Conservation (phyloP, 2,797 vertebrate genomes). For the Crenuchus spilurus region DNA sequence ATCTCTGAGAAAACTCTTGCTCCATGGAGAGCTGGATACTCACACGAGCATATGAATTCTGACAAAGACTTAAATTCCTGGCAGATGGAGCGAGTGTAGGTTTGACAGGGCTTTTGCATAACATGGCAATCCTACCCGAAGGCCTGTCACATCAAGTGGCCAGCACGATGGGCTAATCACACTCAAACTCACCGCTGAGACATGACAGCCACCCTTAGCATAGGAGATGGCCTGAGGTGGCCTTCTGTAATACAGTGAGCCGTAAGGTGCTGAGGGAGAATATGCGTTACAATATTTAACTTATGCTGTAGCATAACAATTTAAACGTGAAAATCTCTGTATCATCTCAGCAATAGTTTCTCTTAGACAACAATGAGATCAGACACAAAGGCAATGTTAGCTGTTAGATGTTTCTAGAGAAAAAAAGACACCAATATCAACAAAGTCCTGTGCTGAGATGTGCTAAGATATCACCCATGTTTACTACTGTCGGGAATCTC, state of each 20-base stretch:
- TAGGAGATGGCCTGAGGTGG: not conserved
- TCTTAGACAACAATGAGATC: no score
- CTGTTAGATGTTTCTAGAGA: no score
- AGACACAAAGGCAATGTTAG: no score
- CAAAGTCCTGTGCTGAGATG: no score
- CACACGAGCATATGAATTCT: slow-evolving; percentile 72
- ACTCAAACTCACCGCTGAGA: not conserved
- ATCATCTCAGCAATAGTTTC: no score
- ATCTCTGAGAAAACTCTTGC: not conserved
- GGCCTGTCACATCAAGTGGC: slow-evolving; percentile 13
- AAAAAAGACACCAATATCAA: no score
- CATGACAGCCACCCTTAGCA: not conserved
- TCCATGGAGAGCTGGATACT: slow-evolving; percentile 31
- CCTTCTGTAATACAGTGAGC: not conserved
- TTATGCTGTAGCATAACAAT: no score
- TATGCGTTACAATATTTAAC: not conserved
- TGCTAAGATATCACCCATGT: no score
- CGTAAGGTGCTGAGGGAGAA: not conserved
- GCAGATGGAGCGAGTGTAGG: slow-evolving; percentile 67
- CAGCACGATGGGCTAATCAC: not conserved
- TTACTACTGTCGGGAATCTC: no score
- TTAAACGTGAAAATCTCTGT: no score
- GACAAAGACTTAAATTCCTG: slow-evolving; percentile 66
- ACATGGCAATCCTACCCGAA: slow-evolving; percentile 6
- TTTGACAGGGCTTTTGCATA: slow-evolving; percentile 69